Percentiles rank a stretch among this genome's conserved stretches.
These are phyloP conservation scores for Acanthiza pusilla DNA, from an alignment of 2,797 vertebrate genomes.

Conservation along the genomic window DNA sequence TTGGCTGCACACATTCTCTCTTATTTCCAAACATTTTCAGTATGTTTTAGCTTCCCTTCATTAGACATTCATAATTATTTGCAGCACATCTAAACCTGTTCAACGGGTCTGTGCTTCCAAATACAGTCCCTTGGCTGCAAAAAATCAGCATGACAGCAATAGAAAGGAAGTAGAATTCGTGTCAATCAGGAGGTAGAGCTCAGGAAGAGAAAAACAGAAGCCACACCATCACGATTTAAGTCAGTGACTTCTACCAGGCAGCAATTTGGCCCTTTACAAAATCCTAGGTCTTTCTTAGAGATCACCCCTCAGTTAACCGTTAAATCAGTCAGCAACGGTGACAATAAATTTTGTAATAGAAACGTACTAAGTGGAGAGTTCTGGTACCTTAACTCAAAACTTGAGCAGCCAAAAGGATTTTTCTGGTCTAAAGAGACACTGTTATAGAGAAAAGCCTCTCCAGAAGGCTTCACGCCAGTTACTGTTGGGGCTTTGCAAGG, in stretches of 20 bases:
- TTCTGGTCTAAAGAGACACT: background rate
- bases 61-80: slow-evolving; percentile 37
- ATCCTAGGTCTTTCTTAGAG: background rate
- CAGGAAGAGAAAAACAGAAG: background rate
- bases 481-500: background rate
- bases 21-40: slow-evolving; percentile 27
- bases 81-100: background rate
- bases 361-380: background rate
- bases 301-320: background rate
- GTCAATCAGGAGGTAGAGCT: background rate
- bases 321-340: background rate
- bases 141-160: background rate
- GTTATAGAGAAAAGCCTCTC: background rate
- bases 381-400: background rate
- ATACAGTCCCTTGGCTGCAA: background rate
- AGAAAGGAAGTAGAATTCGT: background rate
- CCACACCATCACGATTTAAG: background rate
- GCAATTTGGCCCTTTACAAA: background rate
- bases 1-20: slow-evolving; percentile 1
- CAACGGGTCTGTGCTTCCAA: background rate
- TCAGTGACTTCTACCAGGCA: background rate
- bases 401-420: background rate
- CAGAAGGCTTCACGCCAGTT: background rate
- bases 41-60: slow-evolving; percentile 9
- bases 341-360: background rate